Base-by-base conservation (phyloP, 2,888 invertebrate species). In the Xanthia icteritia region DNA sequence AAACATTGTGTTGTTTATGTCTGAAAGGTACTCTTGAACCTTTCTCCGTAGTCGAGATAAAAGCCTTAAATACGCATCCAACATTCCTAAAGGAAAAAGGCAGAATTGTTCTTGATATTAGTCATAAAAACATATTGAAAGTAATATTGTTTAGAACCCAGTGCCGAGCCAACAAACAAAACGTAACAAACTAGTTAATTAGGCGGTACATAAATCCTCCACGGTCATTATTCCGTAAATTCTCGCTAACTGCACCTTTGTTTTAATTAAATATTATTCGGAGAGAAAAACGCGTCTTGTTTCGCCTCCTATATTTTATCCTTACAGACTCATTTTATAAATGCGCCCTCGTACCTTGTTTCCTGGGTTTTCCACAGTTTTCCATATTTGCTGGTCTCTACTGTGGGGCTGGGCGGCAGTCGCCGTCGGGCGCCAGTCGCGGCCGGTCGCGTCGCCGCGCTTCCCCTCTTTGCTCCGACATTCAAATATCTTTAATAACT, bases 381-480 rank as follows among this genome's bases (percentile, higher is more conserved):
- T 73, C 86, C 88, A 77, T 79, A 79, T 79, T 76, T 71, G 69
- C 74, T 72, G 80, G 63, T 70, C 36, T 67, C 54, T 54, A 63
- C 39, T 72, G 64, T 45, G 56, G 64, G 77, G 72, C 64, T 39
- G 54, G 36, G 70, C 86, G 84, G 54, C 77, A 88, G 88, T 89
- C 87, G 91, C 85, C 86, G 88, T 85, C 90, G 87, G 90, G 89
- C 92, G 90, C 88, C 76, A 81, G 85, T 84, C 88, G 90, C 89
- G 91, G 82, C 87, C 89, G 92, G 90, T 86, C 91, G 92, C 88
- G 90, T 86, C 83, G 85, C 85, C 81, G 79, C 77, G 73, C 75
- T 61, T 64, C n/a, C 58, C 23, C 54, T n/a, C 48, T 63, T 31
- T 45, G 11, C 42, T 66, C 69, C 84, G 73, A 48, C 42, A 79